Evolutionary conservation across 2,113 vertebrate genomes (phyloP).

Genomic region (Phalacrocorax carbo): DNA sequence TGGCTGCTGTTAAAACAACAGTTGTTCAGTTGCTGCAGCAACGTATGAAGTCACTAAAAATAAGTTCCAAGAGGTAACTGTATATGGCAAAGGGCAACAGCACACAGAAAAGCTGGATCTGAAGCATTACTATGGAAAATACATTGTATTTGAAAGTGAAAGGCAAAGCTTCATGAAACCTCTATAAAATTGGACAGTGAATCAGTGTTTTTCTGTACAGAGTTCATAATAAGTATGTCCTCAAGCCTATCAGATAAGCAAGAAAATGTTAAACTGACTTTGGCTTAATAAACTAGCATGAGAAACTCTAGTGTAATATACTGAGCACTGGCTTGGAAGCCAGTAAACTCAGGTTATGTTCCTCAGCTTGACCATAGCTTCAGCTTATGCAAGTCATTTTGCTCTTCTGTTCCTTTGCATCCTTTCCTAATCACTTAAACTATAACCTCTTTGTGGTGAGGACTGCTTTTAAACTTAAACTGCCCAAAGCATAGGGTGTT

Average conservation of each 20-base stretch:
- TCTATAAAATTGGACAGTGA: background rate
- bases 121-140: background rate
- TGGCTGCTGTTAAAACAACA: constrained; percentile 56
- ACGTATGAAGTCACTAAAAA: constrained; percentile 69
- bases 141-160: background rate
- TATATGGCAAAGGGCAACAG: constrained; percentile 54
- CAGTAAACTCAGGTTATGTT: background rate
- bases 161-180: background rate
- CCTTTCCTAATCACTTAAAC: background rate
- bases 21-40: constrained; percentile 67
- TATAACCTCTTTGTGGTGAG: background rate
- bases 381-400: background rate
- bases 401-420: background rate
- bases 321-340: background rate
- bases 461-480: background rate
- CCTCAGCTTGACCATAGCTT: background rate
- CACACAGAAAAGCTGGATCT: constrained; percentile 7
- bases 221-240: background rate
- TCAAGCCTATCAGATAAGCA: background rate
- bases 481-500: background rate
- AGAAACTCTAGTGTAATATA: background rate
- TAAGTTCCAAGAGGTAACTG: constrained; percentile 64
- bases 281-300: background rate
- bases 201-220: background rate
- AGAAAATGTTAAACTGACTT: background rate